Evolutionary conservation across 1,140 invertebrate genomes (phyloP), one percentile per base, ranked within the genome.

Genomic region (Sesamia nonagrioides): DNA sequence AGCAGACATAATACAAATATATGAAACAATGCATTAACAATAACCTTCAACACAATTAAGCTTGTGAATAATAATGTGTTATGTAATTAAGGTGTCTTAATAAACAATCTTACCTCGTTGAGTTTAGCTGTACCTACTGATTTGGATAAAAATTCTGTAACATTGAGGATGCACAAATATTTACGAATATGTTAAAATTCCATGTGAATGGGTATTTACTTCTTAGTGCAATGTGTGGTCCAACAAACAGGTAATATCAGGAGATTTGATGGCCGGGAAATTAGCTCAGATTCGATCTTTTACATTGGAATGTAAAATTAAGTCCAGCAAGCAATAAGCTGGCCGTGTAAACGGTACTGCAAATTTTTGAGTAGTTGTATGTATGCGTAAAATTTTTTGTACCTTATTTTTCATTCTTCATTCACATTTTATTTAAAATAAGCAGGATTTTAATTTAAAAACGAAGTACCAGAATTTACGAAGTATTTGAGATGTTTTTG

Each of bases 291-390:
- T 17, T 52, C 15, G 48, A n/a, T 17, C 7, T 54, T 54, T 2
- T 54, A 54, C n/a, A 54, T 54, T 54, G 50, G 50, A 54, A 54
- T 54, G 17, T 13, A 54, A 54, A 54, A 54, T 54, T 54, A 54
- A 17, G 50, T 7, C 50, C n/a, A 18, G 50, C 50, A 54, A 18
- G 50, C n/a, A 54, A 18, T 54, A 54, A 54, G 17, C 6, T 17
- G 50, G 9, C 2, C 50, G 17, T 54, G 18, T 18, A 54, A 54
- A 54, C 50, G 50, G 50, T 54, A 54, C 50, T 6, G 50, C 50
- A 54, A 54, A 54, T 18, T 54, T 54, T 54, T 18, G 17, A 18
- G 18, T 18, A 8, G 50, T 13, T 8, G n/a, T 54, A 17, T 6
- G 5, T 17, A 54, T 54, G 18, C 50, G 13, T 6, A 17, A 54